Evolutionary conservation across 2,113 vertebrate species (phyloP), one percentile per base, ranked within the genome.

Genomic region (Microcebus ravelobensis): DNA sequence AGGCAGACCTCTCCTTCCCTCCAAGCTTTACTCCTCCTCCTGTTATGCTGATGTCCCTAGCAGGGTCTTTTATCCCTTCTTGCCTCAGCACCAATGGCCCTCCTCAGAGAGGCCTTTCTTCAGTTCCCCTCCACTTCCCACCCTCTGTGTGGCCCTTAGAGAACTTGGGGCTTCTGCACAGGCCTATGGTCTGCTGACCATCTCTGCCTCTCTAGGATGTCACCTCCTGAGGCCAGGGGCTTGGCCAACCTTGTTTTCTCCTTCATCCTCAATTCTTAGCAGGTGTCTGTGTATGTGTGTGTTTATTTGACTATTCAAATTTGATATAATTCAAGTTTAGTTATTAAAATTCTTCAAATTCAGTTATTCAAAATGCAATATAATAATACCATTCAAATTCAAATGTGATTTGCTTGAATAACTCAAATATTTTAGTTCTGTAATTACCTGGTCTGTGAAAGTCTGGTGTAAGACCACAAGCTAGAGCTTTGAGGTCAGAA

Each of bases 261-360:
- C 23, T 11, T 55, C n/a, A 52, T 74, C 29, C 42, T 4, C 21
- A 77, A 8, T 61, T 61, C 55, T 23, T 48, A 25, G 5, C 42
- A 93, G 52, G 11, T 55, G 36, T n/a, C 52, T 12, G 6, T 36
- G 6, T 48, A 6, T 36, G 6, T 48, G 9, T 36, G n/a, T 36
- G 67, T 71, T 55, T 39, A 31, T 80, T 63, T 65, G 80, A 83
- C 61, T 87, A 50, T 65, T 94, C 88, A 77, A 74, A 76, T 70
- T 90, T 67, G 15, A 94, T 90, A 48, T 83, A 34, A 91, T 94
- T 90, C 76, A 73, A 77, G 45, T 50, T 87, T 84, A 48, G 42
- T 57, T 76, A 42, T 88, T 90, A 65, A 90, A 82, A 76, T 87
- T 83, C 10, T 74, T 93, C 59, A 91, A 67, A 52, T 86, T 73